Base-by-base conservation (phyloP, 1,140 invertebrate genomes). In the Hesperophylax magnus region DNA sequence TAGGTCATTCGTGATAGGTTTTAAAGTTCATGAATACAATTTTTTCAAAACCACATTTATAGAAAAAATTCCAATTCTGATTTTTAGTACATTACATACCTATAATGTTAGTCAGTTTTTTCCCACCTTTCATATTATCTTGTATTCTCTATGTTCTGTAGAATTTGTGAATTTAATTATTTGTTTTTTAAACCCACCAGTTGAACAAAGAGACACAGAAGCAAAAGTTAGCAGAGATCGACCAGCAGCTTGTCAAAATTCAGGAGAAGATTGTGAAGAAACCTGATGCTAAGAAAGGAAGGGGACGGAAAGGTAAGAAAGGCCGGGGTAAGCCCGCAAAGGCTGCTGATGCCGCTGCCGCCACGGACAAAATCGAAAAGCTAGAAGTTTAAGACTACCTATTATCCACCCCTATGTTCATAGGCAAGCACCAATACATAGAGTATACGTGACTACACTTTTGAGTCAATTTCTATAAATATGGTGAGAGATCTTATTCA, bases 191-290 rank as follows among this genome's bases (percentile, higher is more conserved):
- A 61, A 61, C 58, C 17, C 58, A 65, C 31, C 47, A 82, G 78
- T 34, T 81, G 60, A 83, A 77, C 77, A 83, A 83, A 31, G 82
- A 78, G 72, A 74, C 76, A 0, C 65, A 79, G 24, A 83, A 83
- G 31, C 74, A 83, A 39, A 83, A 83, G 61, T 17, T 83, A 31
- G 47, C 81, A 39, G 82, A 83, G 39, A 77, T 83, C 60, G 82
- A 83, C 54, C 69, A 78, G 34, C 79, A 81, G 34, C 56, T 83
- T 18, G 82, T 83, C 4, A 75, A 77, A 17, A 61, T 83, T 2
- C 79, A 83, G 67, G 82, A 83, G 18, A 83, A 83, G 22, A 76
- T 83, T 9, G 79, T 81, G 15, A 79, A 81, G 71, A 83, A 83
- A 39, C 69, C 82, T 1, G 81, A 80, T 2, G 52, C 72, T 1